These are phyloP conservation scores for Cossypha caffra DNA, from an alignment of 2,797 vertebrate species.

Conservation along the genomic window DNA sequence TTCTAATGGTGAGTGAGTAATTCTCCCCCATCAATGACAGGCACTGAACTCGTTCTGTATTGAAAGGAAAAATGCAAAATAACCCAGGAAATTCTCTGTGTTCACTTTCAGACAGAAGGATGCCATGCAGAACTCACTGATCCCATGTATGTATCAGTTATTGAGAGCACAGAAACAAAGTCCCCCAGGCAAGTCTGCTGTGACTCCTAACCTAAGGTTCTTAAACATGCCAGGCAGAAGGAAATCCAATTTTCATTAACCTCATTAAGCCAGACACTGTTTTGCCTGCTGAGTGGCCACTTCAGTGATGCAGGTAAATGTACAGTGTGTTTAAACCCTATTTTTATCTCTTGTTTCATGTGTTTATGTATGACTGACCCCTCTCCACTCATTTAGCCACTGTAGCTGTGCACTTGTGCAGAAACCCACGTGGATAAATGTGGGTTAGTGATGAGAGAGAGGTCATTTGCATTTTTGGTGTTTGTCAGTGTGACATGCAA, in stretches of 20 bases:
- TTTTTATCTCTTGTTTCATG: background rate
- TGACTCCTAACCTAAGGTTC: background rate
- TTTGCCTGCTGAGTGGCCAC: background rate
- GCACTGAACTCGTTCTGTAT: background rate
- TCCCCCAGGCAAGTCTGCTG: background rate
- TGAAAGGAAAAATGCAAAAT: background rate
- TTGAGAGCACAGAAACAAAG: background rate
- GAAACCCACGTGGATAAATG: background rate
- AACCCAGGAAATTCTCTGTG: background rate
- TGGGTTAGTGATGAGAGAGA: background rate
- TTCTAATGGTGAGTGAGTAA: background rate
- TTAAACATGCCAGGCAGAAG: background rate
- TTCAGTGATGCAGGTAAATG: background rate
- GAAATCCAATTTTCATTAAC: conserved; percentile 9
- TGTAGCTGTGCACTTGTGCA: background rate
- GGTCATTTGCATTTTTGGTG: background rate
- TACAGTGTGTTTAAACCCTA: background rate
- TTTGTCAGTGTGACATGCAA: background rate
- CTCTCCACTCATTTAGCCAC: background rate
- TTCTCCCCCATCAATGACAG: background rate
- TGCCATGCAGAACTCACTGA: background rate
- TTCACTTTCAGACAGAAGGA: background rate
- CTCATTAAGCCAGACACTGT: background rate
- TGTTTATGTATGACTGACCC: background rate
- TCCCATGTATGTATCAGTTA: background rate